Percentiles rank a stretch among this genome's conserved stretches.
These are phyloP conservation scores for Deroptyus accipitrinus DNA, from an alignment of 2,113 vertebrate species.

Conservation along the genomic window DNA sequence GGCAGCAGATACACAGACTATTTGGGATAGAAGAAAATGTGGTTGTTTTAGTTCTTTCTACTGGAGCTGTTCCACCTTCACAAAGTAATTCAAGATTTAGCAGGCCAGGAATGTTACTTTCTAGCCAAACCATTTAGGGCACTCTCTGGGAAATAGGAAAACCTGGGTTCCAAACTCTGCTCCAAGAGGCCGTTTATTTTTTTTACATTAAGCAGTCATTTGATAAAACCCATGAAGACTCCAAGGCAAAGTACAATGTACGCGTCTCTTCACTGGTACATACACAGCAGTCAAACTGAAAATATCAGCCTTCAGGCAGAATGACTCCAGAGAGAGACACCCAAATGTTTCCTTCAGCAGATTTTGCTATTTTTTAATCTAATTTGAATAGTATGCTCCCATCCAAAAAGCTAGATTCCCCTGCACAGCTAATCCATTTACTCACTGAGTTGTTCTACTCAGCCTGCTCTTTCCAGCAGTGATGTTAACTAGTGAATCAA, in stretches of 20 bases:
- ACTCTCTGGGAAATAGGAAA: neutral
- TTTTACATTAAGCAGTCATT: neutral
- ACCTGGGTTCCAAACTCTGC: neutral
- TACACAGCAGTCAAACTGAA: neutral
- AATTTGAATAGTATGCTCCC: neutral
- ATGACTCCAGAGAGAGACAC: neutral
- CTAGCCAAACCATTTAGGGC: neutral
- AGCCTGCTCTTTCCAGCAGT: neutral
- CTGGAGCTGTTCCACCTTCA: neutral
- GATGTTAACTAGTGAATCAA: neutral
- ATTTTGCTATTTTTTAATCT: neutral
- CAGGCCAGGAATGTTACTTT: neutral
- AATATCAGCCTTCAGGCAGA: neutral
- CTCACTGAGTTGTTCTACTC: neutral
- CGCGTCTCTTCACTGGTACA: neutral
- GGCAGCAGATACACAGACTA: neutral
- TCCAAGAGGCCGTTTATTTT: neutral
- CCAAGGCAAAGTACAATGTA: neutral
- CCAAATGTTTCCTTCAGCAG: neutral
- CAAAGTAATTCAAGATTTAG: constrained; percentile 18
- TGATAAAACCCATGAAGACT: neutral
- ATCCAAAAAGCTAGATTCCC: neutral
- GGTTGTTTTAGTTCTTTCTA: neutral
- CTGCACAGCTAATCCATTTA: neutral
- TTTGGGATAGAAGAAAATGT: neutral